These are phyloP conservation scores for Andinoacara biseriatus DNA, from an alignment of 2,113 vertebrate species.

Conservation along the genomic window DNA sequence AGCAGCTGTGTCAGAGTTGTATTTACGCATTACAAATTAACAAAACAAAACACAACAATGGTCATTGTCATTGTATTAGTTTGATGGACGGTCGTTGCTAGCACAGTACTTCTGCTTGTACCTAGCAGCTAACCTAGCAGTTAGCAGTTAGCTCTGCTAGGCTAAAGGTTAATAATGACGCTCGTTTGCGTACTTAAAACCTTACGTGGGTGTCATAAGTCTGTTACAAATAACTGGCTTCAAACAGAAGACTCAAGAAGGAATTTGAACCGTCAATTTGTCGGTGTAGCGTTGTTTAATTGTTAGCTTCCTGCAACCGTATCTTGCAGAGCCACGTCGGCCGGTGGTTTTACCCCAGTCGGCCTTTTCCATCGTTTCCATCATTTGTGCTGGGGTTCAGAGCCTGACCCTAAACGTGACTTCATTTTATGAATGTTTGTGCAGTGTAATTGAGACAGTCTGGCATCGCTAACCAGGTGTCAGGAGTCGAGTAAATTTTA, in stretches of 20 bases:
- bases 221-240: not conserved
- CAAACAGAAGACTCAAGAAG: fast-evolving
- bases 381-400: not conserved
- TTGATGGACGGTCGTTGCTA: conserved; percentile 9
- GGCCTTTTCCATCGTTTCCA: conserved; percentile 16
- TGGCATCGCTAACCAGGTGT: not conserved
- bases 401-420: not conserved
- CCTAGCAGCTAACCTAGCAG: no score
- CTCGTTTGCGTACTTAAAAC: fast-evolving
- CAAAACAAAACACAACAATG: not conserved
- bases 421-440: not conserved
- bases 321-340: conserved; percentile 71
- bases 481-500: conserved; percentile 1
- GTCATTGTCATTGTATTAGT: not conserved
- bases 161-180: not conserved
- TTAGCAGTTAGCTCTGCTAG: conserved; percentile 26
- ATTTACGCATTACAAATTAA: not conserved
- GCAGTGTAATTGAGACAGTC: fast-evolving
- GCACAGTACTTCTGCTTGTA: conserved; percentile 21
- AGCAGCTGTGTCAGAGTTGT: fast-evolving
- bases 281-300: not conserved
- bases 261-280: not conserved
- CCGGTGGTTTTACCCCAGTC: conserved; percentile 21
- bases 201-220: fast-evolving
- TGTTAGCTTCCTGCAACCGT: conserved; percentile 32